Percentiles rank a stretch among this genome's conserved stretches.
Evolutionary conservation across 2,797 vertebrate genomes (phyloP).

Genomic region (Scarus forsteni): DNA sequence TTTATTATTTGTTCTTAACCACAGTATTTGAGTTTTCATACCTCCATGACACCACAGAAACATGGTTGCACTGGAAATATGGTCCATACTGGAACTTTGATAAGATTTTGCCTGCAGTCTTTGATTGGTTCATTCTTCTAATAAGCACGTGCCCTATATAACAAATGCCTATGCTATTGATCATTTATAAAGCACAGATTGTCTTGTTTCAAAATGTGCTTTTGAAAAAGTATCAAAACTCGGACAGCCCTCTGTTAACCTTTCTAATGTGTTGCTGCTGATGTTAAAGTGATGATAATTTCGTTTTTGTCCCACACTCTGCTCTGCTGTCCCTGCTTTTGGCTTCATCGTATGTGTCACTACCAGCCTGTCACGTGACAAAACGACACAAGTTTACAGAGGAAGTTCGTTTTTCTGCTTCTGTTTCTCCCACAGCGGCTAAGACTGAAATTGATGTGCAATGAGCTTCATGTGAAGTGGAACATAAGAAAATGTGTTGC

Average conservation of each 20-base stretch:
- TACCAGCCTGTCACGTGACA: constrained; percentile 43
- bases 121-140: too few relatives aligned
- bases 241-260: neutral
- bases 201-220: too few relatives aligned
- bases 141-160: too few relatives aligned
- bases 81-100: too few relatives aligned
- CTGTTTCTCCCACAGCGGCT: constrained; percentile 24
- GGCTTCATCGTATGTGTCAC: constrained; percentile 33
- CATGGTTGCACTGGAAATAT: too few relatives aligned
- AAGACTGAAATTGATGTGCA: constrained; percentile 32
- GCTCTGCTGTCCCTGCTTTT: constrained; percentile 37
- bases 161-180: too few relatives aligned
- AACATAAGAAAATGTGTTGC: constrained; percentile 15
- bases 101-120: too few relatives aligned
- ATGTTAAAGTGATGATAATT: neutral
- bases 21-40: too few relatives aligned
- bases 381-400: constrained; percentile 30
- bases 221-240: too few relatives aligned
- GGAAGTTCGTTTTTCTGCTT: constrained; percentile 23
- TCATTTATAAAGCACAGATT: too few relatives aligned
- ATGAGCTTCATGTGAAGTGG: constrained; percentile 24
- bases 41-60: too few relatives aligned
- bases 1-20: too few relatives aligned
- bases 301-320: constrained; percentile 7
- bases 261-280: constrained; percentile 12